These are phyloP conservation scores for Istiophorus platypterus DNA, from an alignment of 2,113 vertebrate genomes.

Conservation along the genomic window DNA sequence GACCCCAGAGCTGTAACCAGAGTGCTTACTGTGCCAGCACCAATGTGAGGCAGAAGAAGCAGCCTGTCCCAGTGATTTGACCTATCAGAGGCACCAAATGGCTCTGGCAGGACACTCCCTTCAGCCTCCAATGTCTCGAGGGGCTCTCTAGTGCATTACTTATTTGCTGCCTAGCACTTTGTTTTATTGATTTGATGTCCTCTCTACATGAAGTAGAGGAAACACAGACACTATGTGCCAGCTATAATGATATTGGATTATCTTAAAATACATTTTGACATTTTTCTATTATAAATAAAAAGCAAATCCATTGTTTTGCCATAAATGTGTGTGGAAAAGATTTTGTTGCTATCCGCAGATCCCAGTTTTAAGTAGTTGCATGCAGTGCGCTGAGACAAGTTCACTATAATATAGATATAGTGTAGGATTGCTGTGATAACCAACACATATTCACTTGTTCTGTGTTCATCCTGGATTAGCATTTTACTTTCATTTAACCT, in stretches of 20 bases:
- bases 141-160: slow-evolving; percentile 60
- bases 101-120: slow-evolving; percentile 54
- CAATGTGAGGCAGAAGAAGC: slow-evolving; percentile 42
- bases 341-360: background rate
- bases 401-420: background rate
- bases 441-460: background rate
- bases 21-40: slow-evolving; percentile 46
- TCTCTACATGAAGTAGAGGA: slow-evolving; percentile 18
- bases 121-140: slow-evolving; percentile 48
- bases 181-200: slow-evolving; percentile 66
- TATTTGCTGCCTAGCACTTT: slow-evolving; percentile 59
- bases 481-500: background rate
- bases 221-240: slow-evolving; percentile 1
- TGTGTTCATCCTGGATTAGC: background rate
- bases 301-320: background rate
- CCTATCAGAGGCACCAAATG: slow-evolving; percentile 51
- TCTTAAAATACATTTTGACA: background rate
- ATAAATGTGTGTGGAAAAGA: background rate
- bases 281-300: background rate
- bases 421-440: background rate
- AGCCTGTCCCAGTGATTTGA: slow-evolving; percentile 16
- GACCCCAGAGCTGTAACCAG: slow-evolving; percentile 46
- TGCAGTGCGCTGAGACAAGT: background rate
- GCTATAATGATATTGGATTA: background rate
- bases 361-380: background rate